Evolutionary conservation across 2,797 vertebrate genomes (phyloP).

Genomic region (Podarcis lilfordi): DNA sequence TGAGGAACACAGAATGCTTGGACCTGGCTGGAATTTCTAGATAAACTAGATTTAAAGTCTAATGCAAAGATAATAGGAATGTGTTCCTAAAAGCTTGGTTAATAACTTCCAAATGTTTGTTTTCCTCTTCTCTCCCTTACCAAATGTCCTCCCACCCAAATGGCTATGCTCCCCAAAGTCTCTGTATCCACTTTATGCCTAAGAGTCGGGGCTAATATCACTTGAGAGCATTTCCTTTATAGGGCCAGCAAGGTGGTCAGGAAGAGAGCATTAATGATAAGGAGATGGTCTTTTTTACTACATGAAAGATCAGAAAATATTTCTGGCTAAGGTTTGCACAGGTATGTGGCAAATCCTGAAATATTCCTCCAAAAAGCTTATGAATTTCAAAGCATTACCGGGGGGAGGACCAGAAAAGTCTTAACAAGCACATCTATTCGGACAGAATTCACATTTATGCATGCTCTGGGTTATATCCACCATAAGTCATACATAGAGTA

Average conservation of each 20-base stretch:
- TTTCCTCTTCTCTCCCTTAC: neutral
- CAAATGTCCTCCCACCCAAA: neutral
- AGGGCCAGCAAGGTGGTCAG: neutral
- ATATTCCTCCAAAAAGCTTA: neutral
- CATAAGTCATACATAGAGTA: too few relatives aligned
- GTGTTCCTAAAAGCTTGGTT: neutral
- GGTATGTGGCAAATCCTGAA: neutral
- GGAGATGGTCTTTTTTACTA: neutral
- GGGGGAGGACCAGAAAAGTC: neutral
- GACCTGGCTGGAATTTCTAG: neutral
- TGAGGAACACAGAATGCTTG: neutral
- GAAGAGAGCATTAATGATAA: neutral
- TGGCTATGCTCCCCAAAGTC: too few relatives aligned
- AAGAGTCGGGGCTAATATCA: neutral
- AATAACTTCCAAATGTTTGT: neutral
- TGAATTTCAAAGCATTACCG: neutral
- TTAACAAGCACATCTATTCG: neutral
- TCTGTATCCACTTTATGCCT: neutral
- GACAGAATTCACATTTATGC: neutral
- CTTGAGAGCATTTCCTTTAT: neutral
- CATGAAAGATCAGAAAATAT: neutral
- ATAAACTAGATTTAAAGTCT: neutral
- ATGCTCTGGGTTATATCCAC: neutral
- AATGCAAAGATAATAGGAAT: neutral
- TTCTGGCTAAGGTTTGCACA: neutral